Percentiles rank a stretch among this genome's conserved stretches.
Evolutionary conservation across 2,888 invertebrate species (phyloP).

Genomic region (Dryomyza anilis): DNA sequence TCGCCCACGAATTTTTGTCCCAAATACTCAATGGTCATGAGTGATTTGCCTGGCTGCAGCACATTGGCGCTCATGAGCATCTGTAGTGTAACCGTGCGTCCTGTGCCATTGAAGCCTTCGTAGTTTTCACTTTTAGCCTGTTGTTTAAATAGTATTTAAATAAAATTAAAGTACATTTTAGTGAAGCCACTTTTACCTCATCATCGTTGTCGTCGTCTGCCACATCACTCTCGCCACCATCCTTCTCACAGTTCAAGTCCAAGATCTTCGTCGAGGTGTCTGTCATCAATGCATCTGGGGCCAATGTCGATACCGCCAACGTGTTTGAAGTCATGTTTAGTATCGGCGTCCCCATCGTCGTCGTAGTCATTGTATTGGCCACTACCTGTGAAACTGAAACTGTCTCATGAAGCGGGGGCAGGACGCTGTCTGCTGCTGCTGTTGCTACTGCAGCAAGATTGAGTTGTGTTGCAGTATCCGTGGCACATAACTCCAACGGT

Average conservation of each 20-base stretch:
- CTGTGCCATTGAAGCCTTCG: slow-evolving; percentile 62
- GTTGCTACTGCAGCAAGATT: slow-evolving; percentile 24
- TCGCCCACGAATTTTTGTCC: slow-evolving; percentile 90
- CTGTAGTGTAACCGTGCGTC: slow-evolving; percentile 79
- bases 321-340: slow-evolving; percentile 1
- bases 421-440: too few relatives aligned
- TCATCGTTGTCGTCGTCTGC: slow-evolving; percentile 67
- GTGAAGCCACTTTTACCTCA: slow-evolving; percentile 50
- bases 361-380: too few relatives aligned
- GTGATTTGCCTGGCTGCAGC: slow-evolving; percentile 79
- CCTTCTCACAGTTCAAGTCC: slow-evolving; percentile 56
- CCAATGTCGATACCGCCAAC: slow-evolving; percentile 26
- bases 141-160: too few relatives aligned
- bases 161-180: background rate
- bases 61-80: slow-evolving; percentile 86
- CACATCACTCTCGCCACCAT: slow-evolving; percentile 64
- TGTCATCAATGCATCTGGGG: too few relatives aligned
- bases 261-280: slow-evolving; percentile 30
- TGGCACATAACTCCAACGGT: slow-evolving; percentile 40
- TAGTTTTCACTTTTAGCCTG: slow-evolving; percentile 54
- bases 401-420: too few relatives aligned
- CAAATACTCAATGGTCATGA: slow-evolving; percentile 90
- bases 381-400: too few relatives aligned
- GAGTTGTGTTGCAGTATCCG: slow-evolving; percentile 33
- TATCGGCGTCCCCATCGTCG: too few relatives aligned